phyloP scores from a whole-genome alignment of 2,113 vertebrate genomes.

The Andinoacara biseriatus region DNA sequence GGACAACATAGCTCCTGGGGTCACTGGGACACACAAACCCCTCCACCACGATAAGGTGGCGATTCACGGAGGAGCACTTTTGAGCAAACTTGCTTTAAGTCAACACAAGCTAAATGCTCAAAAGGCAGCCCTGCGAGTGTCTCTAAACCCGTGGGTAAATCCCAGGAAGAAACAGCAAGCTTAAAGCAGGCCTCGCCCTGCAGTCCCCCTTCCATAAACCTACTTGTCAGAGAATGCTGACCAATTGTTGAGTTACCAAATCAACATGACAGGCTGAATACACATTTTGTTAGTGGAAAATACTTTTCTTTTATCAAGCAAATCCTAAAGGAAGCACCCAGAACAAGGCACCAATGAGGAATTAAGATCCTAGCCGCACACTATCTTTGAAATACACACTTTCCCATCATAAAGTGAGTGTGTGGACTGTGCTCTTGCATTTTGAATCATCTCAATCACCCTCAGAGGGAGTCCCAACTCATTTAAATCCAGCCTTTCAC shows the following conservation, averaged over 20 bases:
- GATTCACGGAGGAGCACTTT: too few species aligned
- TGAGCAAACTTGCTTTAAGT: not conserved
- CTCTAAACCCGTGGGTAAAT: not conserved
- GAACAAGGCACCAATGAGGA: not conserved
- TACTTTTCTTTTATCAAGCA: not conserved
- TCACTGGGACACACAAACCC: too few species aligned
- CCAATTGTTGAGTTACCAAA: not conserved
- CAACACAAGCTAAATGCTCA: not conserved
- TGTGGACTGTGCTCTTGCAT: not conserved
- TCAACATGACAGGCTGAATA: not conserved
- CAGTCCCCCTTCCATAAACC: not conserved
- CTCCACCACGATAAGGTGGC: too few species aligned
- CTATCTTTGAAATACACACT: too few species aligned
- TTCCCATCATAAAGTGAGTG: too few species aligned
- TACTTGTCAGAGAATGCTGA: not conserved
- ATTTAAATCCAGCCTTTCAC: not conserved
- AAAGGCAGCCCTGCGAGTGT: not conserved
- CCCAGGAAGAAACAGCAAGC: too few species aligned
- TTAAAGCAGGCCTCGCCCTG: not conserved
- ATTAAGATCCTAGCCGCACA: too few species aligned
- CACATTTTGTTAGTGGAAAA: not conserved
- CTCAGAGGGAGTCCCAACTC: not conserved
- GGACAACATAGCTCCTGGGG: too few species aligned
- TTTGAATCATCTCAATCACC: not conserved
- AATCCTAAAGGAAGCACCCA: not conserved